phyloP scores from a whole-genome alignment of 2,113 vertebrate species.

The Plectropomus leopardus region DNA sequence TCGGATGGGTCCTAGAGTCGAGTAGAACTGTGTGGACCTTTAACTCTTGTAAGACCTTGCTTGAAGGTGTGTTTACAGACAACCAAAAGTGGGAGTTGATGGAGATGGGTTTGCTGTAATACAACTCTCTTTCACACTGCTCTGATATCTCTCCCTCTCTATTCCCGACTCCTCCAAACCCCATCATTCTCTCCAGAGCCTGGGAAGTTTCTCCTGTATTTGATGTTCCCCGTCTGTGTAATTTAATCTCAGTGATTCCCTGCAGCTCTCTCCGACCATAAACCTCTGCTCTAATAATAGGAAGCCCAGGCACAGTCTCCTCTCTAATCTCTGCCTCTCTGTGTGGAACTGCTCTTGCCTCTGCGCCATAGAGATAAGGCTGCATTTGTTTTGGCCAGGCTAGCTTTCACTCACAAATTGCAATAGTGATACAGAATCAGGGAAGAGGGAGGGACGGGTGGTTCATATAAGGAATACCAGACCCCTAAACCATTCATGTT shows the following conservation, averaged over 20 bases:
- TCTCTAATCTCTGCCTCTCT: constrained; percentile 78
- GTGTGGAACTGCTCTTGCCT: constrained; percentile 57
- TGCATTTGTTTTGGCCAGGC: constrained; percentile 71
- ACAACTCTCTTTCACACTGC: constrained; percentile 41
- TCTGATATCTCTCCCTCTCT: constrained; percentile 24
- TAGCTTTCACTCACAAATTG: constrained; percentile 63
- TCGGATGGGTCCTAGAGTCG: no score
- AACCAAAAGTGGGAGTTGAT: constrained; percentile 15
- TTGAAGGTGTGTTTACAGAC: constrained; percentile 40
- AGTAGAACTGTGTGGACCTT: no score
- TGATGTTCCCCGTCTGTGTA: constrained; percentile 83
- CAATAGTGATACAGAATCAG: constrained; percentile 54
- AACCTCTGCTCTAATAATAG: constrained; percentile 83
- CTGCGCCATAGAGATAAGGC: constrained; percentile 82
- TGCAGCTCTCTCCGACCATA: constrained; percentile 77
- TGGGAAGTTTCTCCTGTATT: constrained; percentile 76
- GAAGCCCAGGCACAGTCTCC: constrained; percentile 77
- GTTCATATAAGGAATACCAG: constrained; percentile 32
- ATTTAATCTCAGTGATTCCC: constrained; percentile 85
- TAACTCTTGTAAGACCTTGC: not conserved
- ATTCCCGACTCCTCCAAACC: constrained; percentile 50
- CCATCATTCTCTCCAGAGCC: constrained; percentile 57
- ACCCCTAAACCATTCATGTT: constrained; percentile 15
- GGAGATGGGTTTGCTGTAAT: constrained; percentile 37
- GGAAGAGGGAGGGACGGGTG: not conserved